These are phyloP conservation scores for Drosophila pseudoobscura DNA, from an alignment of 1,140 invertebrate species.

Conservation along the genomic window DNA sequence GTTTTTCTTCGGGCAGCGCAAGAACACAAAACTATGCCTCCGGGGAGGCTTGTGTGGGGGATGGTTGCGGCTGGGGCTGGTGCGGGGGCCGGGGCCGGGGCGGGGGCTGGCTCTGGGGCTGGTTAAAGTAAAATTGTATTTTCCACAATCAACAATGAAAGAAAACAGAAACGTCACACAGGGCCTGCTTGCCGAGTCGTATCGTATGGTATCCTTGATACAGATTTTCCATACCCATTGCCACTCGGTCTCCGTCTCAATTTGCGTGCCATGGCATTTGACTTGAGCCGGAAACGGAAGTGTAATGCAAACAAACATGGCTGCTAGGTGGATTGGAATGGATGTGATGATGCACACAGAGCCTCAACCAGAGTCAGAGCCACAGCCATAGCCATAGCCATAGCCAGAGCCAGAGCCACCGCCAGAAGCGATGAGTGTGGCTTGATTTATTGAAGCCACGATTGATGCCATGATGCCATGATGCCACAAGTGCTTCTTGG, in stretches of 20 bases:
- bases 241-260: slow-evolving; percentile 40
- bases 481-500: slow-evolving; percentile 57
- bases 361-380: slow-evolving; percentile 4
- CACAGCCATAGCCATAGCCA: slow-evolving; percentile 9
- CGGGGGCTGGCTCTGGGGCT: background rate
- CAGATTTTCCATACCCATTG: slow-evolving; percentile 7
- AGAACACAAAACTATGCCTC: slow-evolving; percentile 55
- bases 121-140: slow-evolving; percentile 44
- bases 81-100: too few relatives aligned
- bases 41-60: slow-evolving; percentile 17
- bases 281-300: slow-evolving; percentile 64
- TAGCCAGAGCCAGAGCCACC: background rate
- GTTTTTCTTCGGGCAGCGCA: slow-evolving; percentile 49
- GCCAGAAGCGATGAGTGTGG: slow-evolving; percentile 43
- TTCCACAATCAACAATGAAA: slow-evolving; percentile 41
- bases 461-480: slow-evolving; percentile 45
- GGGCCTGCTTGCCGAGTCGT: slow-evolving; percentile 12
- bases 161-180: slow-evolving; percentile 35
- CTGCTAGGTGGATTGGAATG: slow-evolving; percentile 9
- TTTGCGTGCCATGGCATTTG: slow-evolving; percentile 60
- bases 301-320: slow-evolving; percentile 56
- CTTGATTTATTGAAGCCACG: slow-evolving; percentile 61
- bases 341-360: background rate
- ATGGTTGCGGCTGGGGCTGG: background rate
- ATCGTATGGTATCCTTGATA: slow-evolving; percentile 17